phyloP scores from a whole-genome alignment of 2,888 invertebrate genomes.

The Cantharis rufa region DNA sequence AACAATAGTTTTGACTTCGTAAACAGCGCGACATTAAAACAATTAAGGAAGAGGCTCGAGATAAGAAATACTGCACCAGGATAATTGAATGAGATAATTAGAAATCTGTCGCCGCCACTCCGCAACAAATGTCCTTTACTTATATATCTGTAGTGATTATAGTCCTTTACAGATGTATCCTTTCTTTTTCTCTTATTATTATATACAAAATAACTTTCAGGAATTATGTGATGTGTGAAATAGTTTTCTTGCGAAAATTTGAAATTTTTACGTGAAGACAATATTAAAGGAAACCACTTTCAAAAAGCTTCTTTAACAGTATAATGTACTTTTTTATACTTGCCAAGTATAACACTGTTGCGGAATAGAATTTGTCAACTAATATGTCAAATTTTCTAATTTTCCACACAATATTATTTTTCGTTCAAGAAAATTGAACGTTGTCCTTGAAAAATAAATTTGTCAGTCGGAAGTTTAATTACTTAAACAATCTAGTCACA shows the following conservation, averaged over 20 bases:
- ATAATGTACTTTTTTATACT: neutral
- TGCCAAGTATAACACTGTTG: neutral
- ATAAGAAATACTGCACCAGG: slow-evolving; percentile 31
- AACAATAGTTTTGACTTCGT: slow-evolving; percentile 30
- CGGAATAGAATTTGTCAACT: neutral
- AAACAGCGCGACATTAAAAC: slow-evolving; percentile 33
- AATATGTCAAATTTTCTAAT: neutral
- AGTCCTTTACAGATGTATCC: slow-evolving; percentile 22
- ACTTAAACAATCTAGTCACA: slow-evolving; percentile 38
- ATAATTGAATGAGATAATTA: slow-evolving; percentile 35
- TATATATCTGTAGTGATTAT: slow-evolving; percentile 28
- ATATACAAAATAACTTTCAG: neutral
- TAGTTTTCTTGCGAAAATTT: neutral
- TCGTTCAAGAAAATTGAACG: slow-evolving; percentile 30
- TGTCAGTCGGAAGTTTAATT: slow-evolving; percentile 53
- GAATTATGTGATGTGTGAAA: neutral
- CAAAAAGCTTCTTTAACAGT: neutral
- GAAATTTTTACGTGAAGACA: neutral
- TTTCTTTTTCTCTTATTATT: slow-evolving; percentile 9
- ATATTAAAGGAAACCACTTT: neutral
- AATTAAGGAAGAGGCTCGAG: slow-evolving; percentile 30
- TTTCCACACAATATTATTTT: neutral
- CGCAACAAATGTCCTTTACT: slow-evolving; percentile 33
- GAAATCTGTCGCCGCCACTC: slow-evolving; percentile 34
- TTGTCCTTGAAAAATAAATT: slow-evolving; percentile 47